Evolutionary conservation across 2,797 vertebrate genomes (phyloP).

Genomic region (Sebastes diploproa): DNA sequence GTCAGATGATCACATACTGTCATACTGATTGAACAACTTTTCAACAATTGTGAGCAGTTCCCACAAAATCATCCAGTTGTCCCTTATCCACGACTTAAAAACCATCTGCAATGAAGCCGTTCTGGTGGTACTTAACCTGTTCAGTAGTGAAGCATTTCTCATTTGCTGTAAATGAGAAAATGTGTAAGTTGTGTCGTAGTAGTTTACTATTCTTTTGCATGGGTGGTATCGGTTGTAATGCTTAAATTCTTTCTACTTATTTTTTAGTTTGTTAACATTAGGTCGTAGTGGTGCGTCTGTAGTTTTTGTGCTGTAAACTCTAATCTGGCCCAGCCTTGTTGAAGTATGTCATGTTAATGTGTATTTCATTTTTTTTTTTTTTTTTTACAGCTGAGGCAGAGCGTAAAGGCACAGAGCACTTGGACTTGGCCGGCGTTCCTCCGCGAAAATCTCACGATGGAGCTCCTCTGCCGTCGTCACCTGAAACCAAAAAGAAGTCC

Average conservation of each 20-base stretch:
- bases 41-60: too few relatives aligned
- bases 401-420: constrained; percentile 87
- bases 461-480: constrained; percentile 81
- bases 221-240: neutral
- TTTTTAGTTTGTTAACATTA: neutral
- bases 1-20: neutral
- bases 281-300: neutral
- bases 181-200: neutral
- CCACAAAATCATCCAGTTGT: constrained; percentile 46
- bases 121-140: neutral
- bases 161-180: neutral
- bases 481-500: constrained; percentile 92
- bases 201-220: constrained; percentile 30
- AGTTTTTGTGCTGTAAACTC: neutral
- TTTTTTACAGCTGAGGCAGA: constrained; percentile 85
- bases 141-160: neutral
- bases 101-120: constrained; percentile 58
- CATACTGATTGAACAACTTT: too few relatives aligned
- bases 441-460: constrained; percentile 69
- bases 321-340: neutral
- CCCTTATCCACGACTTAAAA: constrained; percentile 43
- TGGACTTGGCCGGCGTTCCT: constrained; percentile 87
- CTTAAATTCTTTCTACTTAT: neutral
- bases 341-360: neutral
- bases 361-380: fast-evolving